Evolutionary conservation across 53 echinoderm and acorn worm genomes (phyloP), one percentile per base, ranked within the genome.

Genomic region (Zoroaster sp.): DNA sequence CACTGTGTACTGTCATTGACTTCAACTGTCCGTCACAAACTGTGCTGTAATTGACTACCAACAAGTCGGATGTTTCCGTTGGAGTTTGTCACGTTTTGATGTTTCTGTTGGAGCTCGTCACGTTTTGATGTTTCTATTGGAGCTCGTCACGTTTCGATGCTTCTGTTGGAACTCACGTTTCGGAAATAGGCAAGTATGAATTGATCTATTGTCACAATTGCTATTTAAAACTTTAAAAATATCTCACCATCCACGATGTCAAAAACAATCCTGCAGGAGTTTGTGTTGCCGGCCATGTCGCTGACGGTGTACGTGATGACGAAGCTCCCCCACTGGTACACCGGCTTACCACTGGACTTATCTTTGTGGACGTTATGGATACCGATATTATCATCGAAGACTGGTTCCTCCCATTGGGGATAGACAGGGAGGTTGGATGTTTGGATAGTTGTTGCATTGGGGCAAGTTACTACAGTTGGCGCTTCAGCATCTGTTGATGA

Each of bases 171-270:
- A n/a, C n/a, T n/a, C n/a, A n/a, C n/a, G n/a, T n/a, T n/a, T n/a
- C n/a, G n/a, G n/a, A n/a, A n/a, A n/a, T n/a, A n/a, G n/a, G n/a
- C n/a, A n/a, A n/a, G n/a, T n/a, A n/a, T n/a, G n/a, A n/a, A n/a
- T n/a, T n/a, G n/a, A n/a, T n/a, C n/a, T n/a, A n/a, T n/a, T n/a
- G n/a, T n/a, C n/a, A n/a, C n/a, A n/a, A n/a, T n/a, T n/a, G n/a
- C n/a, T n/a, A n/a, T n/a, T n/a, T n/a, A n/a, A n/a, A n/a, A n/a
- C n/a, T n/a, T n/a, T n/a, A n/a, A n/a, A n/a, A 18, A 18, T 38
- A 40, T 89, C 93, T 93, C 78, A 93, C 93, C 54, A 7, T 90
- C 59, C 13, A 89, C 76, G 8, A 93, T 46, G n/a, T 87, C 68
- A 38, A 90, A 79, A n/a, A 72, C 52, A 4, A 93, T 18, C 35